Conservation (phyloP, 2,797 vertebrate genomes). For the Paramormyrops hopkinsi region DNA sequence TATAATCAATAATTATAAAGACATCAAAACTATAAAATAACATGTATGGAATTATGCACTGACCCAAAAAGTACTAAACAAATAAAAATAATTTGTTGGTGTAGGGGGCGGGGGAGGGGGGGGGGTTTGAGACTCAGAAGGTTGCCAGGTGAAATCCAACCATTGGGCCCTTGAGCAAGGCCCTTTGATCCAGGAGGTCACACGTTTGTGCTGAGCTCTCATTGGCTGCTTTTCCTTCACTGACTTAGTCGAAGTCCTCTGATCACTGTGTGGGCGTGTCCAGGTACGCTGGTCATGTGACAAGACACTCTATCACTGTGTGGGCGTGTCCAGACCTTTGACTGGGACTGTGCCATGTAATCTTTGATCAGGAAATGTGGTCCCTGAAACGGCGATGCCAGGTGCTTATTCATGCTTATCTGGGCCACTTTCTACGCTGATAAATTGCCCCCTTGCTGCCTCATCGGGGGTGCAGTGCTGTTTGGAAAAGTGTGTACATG, state of each 20-base stretch:
- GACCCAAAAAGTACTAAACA: too few species aligned
- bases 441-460: not conserved
- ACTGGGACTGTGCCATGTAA: not conserved
- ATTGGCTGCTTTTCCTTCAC: not conserved
- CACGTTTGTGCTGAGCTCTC: not conserved
- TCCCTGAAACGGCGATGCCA: not conserved
- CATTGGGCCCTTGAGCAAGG: too few species aligned
- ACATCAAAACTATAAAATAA: too few species aligned
- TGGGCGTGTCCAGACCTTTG: not conserved
- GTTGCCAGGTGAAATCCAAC: too few species aligned
- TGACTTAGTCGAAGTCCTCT: not conserved
- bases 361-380: not conserved
- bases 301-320: not conserved
- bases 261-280: not conserved
- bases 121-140: too few species aligned
- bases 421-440: not conserved
- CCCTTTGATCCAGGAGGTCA: not conserved
- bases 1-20: too few species aligned
- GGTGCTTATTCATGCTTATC: not conserved
- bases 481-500: not conserved
- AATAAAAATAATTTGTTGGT: too few species aligned
- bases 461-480: not conserved
- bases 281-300: not conserved
- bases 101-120: too few species aligned
- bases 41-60: too few species aligned